These are phyloP conservation scores for Enteromius viviparus DNA, from an alignment of 2,797 vertebrate genomes.

Conservation along the genomic window DNA sequence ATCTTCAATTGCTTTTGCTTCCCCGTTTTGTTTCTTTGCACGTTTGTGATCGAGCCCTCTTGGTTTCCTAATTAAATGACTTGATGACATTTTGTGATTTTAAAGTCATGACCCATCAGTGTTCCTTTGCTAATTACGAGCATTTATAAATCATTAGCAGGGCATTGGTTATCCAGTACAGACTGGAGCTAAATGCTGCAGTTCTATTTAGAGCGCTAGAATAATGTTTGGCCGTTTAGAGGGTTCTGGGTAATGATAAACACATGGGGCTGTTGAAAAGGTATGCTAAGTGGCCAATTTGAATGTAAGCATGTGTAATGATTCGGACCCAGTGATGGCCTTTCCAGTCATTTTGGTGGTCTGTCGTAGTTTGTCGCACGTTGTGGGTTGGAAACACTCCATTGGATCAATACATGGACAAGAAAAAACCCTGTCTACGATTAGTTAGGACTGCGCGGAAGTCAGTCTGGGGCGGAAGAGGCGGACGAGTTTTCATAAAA, in stretches of 20 bases:
- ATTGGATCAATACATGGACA: slow-evolving; percentile 25
- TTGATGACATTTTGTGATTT: slow-evolving; percentile 46
- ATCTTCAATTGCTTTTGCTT: slow-evolving; percentile 2
- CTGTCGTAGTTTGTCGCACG: slow-evolving; percentile 22
- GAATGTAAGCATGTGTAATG: slow-evolving; percentile 80
- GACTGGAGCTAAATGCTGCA: slow-evolving; percentile 72
- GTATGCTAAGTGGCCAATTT: slow-evolving; percentile 83
- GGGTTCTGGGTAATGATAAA: slow-evolving; percentile 77
- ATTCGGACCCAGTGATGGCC: slow-evolving; percentile 44
- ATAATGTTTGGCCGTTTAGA: slow-evolving; percentile 83
- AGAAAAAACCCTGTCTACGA: not conserved
- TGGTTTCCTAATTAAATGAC: slow-evolving; percentile 47
- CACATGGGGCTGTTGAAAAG: slow-evolving; percentile 80
- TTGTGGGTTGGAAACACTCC: slow-evolving; percentile 3
- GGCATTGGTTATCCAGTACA: slow-evolving; percentile 70
- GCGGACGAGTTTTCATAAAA: not conserved
- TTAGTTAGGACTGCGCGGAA: not conserved
- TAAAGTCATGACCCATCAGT: slow-evolving; percentile 59
- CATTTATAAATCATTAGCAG: slow-evolving; percentile 79
- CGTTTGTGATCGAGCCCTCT: not conserved
- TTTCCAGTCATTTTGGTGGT: slow-evolving; percentile 41
- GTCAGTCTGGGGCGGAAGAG: not conserved
- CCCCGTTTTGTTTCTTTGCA: not conserved
- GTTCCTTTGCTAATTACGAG: slow-evolving; percentile 56
- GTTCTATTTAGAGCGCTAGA: slow-evolving; percentile 75